Conservation (phyloP, 1,140 invertebrate species). For the Brachionus plicatilis region DNA sequence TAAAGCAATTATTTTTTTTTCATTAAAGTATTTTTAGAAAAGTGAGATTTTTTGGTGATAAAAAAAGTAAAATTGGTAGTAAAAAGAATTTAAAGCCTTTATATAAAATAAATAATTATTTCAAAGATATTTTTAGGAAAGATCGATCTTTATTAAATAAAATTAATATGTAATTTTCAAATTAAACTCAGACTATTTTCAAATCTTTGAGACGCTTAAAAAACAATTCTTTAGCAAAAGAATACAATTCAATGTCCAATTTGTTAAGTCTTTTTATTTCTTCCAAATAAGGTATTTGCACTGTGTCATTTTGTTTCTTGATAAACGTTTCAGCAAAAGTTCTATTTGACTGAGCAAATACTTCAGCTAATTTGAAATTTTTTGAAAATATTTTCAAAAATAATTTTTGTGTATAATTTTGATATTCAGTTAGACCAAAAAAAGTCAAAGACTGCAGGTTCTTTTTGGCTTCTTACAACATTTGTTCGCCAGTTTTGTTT, state of each 20-base stretch:
- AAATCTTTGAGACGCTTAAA: conserved; percentile 72
- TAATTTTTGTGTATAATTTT: conserved; percentile 63
- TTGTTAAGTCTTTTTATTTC: conserved; percentile 59
- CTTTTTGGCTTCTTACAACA: conserved; percentile 71
- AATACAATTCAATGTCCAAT: conserved; percentile 44
- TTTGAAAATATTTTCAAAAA: not conserved
- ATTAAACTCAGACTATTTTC: not conserved
- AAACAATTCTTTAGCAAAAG: conserved; percentile 82
- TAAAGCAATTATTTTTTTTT: too few relatives aligned
- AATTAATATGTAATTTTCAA: too few relatives aligned
- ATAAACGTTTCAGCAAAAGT: not conserved
- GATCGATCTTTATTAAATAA: too few relatives aligned
- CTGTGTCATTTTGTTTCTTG: conserved; percentile 61
- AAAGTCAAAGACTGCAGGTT: conserved; percentile 91
- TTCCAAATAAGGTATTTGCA: conserved; percentile 84
- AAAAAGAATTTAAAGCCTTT: too few relatives aligned
- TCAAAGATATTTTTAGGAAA: too few relatives aligned
- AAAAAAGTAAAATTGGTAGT: too few relatives aligned
- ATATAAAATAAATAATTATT: too few relatives aligned
- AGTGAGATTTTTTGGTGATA: too few relatives aligned
- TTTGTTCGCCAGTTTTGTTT: conserved; percentile 63
- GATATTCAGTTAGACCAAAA: conserved; percentile 91
- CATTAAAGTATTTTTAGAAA: too few relatives aligned
- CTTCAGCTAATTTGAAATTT: not conserved
- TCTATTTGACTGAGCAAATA: not conserved